Evolutionary conservation across 2,888 invertebrate species (phyloP).

Genomic region (Odontocerum albicorne): DNA sequence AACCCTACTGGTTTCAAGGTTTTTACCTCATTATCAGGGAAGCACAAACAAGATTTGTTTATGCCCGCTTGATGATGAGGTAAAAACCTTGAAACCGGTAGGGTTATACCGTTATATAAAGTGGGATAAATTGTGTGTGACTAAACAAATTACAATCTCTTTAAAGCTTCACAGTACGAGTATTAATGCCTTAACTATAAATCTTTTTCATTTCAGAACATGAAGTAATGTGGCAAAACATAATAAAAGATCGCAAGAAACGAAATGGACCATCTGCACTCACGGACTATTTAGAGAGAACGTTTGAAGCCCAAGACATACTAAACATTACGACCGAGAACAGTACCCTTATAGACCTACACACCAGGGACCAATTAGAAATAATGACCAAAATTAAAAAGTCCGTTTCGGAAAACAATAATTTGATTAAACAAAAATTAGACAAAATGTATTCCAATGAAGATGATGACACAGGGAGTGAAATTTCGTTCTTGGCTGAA

Average conservation of each 20-base stretch:
- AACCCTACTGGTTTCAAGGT: too few relatives aligned
- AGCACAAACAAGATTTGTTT: too few relatives aligned
- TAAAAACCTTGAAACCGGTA: too few relatives aligned
- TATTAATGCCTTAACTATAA: too few relatives aligned
- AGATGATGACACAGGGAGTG: conserved; percentile 38
- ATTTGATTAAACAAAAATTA: conserved; percentile 50
- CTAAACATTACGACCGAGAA: conserved; percentile 23
- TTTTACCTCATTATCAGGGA: too few relatives aligned
- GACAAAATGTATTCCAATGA: conserved; percentile 39
- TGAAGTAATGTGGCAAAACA: conserved; percentile 65
- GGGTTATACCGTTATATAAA: too few relatives aligned
- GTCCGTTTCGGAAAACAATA: conserved; percentile 52
- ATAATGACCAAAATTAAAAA: conserved; percentile 53
- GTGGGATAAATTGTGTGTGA: too few relatives aligned
- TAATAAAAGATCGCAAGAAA: conserved; percentile 63
- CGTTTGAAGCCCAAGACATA: conserved; percentile 37
- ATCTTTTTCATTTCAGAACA: conserved; percentile 54
- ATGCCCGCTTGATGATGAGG: too few relatives aligned
- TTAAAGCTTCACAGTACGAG: too few relatives aligned
- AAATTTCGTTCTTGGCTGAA: conserved; percentile 49
- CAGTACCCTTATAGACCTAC: conserved; percentile 42
- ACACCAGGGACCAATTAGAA: conserved; percentile 45
- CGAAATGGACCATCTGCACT: conserved; percentile 54
- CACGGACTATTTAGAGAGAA: conserved; percentile 50
- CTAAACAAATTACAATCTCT: too few relatives aligned